Base-by-base conservation (phyloP, 2,888 invertebrate species). In the Camptogramma bilineatum region DNA sequence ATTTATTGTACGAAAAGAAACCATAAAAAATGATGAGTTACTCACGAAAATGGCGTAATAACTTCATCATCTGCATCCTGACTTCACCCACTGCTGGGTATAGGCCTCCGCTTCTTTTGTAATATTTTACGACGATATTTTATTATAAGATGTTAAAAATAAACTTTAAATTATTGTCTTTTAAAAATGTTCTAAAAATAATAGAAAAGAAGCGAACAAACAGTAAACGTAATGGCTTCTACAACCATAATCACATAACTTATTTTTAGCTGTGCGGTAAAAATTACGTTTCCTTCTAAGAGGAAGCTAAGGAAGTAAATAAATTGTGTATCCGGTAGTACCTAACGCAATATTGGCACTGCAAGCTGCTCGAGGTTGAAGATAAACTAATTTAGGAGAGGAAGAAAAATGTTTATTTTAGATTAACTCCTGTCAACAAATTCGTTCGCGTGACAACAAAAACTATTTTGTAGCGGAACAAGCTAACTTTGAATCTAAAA, bases 341-440 rank as follows among this genome's bases (percentile, higher is more conserved):
- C 42, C 18, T 61, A 54, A 54, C 18, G 31, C 47, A 46, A 21
- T 51, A 50, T 50, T 54, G 54, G 24, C 9, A 19, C 48, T 28
- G 17, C 31, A 34, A 9, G 34, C 13, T 17, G 39, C 17, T 16
- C 34, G 47, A 46, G 18, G 31, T 0, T 10, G 21, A 10, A 44
- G 34, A 19, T 31, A 46, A 52, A 52, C 44, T n/a, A 31, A 52
- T 31, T 52, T 52, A 13, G 19, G 34, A 13, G 34, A 2, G 13
- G 46, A 44, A 44, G 44, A 44, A 16, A 42, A 17, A 44, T 44
- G 8, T 17, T 44, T 44, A 39, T 44, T 42, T 7, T 16, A 44
- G 16, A 44, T 7, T 16, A 16, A 5, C 7, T 17, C 5, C 16
- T 17, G 44, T 1, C 44, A 17, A 17, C 17, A 16, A 42, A 13